Conservation (phyloP, 2,888 invertebrate genomes). For the Pachycephus smyrnensis region DNA sequence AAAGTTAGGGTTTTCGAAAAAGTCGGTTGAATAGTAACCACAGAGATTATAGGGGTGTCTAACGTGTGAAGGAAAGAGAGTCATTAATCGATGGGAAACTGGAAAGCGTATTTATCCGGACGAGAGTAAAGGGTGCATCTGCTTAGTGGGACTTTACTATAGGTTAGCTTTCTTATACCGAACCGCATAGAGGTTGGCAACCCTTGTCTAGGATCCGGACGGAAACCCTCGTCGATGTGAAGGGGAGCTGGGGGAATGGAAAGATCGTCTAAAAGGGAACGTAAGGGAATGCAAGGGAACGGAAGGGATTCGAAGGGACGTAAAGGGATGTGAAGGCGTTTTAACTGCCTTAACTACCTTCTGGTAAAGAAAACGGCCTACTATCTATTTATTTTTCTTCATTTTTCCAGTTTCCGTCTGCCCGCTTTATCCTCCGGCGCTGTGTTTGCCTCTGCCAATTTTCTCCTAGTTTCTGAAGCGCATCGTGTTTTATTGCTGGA, state of each 20-base stretch:
- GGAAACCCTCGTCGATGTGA: not conserved
- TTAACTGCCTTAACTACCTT: not conserved
- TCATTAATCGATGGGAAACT: slow-evolving; percentile 35
- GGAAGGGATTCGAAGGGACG: not conserved
- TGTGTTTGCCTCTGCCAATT: not conserved
- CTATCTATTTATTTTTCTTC: not conserved
- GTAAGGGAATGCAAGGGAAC: not conserved
- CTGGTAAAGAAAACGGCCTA: not conserved
- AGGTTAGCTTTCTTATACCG: not conserved
- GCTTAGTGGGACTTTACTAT: not conserved
- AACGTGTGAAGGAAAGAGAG: slow-evolving; percentile 7
- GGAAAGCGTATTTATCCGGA: slow-evolving; percentile 32
- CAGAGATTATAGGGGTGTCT: not conserved
- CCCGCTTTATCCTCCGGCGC: not conserved
- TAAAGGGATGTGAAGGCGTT: not conserved
- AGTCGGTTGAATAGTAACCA: not conserved
- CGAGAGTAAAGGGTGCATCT: slow-evolving; percentile 25
- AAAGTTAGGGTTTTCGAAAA: not conserved
- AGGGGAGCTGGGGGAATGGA: not conserved
- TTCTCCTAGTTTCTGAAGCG: not conserved
- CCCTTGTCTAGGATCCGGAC: not conserved
- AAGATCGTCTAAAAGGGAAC: not conserved
- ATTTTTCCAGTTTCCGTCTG: not conserved
- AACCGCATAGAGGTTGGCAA: not conserved
- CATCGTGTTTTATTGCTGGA: not conserved